phyloP scores from a whole-genome alignment of 2,113 vertebrate species.

The Blennius ocellaris region DNA sequence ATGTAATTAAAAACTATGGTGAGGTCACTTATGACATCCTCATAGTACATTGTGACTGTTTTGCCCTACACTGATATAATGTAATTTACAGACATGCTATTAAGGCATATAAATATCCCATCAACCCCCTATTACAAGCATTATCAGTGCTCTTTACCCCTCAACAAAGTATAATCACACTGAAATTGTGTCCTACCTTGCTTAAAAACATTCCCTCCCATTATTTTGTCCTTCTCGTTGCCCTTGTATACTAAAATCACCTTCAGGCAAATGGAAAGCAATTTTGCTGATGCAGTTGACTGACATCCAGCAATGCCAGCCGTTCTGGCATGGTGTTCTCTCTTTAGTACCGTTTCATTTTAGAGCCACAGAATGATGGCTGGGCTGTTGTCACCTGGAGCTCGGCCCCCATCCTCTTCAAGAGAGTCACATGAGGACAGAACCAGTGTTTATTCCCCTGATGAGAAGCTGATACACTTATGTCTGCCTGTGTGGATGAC shows the following conservation, averaged over 20 bases:
- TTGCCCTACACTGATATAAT: not conserved
- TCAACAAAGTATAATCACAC: constrained; percentile 19
- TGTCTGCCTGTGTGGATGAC: constrained; percentile 37
- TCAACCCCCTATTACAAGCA: not conserved
- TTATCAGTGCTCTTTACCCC: constrained; percentile 8
- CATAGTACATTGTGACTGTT: not conserved
- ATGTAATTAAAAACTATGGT: not conserved
- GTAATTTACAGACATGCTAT: not conserved
- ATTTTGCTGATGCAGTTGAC: constrained; percentile 48
- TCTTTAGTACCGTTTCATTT: constrained; percentile 22
- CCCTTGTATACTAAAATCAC: constrained; percentile 52
- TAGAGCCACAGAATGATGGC: constrained; percentile 19
- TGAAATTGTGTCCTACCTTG: constrained; percentile 21
- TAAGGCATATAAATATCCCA: not conserved
- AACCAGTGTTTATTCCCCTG: constrained; percentile 23
- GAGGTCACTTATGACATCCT: not conserved
- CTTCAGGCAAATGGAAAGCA: constrained; percentile 56
- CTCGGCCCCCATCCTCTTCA: constrained; percentile 14
- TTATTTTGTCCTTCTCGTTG: constrained; percentile 44
- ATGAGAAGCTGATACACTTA: constrained; percentile 40
- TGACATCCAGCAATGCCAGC: constrained; percentile 41
- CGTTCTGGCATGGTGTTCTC: constrained; percentile 24
- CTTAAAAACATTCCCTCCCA: constrained; percentile 11
- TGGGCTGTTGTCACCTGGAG: constrained; percentile 24
- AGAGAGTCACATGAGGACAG: constrained; percentile 29